Evolutionary conservation across 2,888 invertebrate genomes (phyloP).

Genomic region (Ypsolopha sequella): DNA sequence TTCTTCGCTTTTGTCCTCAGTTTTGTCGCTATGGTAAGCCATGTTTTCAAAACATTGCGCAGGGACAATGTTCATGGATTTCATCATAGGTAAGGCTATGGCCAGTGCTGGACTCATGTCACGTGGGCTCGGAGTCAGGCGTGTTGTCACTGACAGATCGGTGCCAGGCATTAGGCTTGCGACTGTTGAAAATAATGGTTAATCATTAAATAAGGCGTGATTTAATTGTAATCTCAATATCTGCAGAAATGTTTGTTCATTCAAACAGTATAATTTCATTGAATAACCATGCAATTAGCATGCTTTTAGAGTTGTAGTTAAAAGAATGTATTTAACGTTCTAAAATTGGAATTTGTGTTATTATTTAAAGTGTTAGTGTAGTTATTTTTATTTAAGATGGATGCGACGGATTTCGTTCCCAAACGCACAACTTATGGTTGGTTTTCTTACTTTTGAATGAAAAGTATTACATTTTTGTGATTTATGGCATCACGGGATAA

Average conservation of each 20-base stretch:
- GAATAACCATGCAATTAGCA: constrained; percentile 23
- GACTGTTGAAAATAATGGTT: constrained; percentile 36
- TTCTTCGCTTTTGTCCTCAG: constrained; percentile 26
- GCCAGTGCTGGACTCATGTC: constrained; percentile 75
- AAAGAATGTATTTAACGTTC: no score
- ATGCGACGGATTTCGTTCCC: no score
- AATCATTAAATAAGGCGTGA: no score
- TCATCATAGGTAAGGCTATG: constrained; percentile 73
- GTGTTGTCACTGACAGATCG: constrained; percentile 75
- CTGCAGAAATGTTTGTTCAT: not conserved
- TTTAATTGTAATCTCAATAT: no score
- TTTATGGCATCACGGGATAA: no score
- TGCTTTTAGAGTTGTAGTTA: constrained; percentile 9
- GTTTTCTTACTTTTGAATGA: no score
- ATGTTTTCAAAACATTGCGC: constrained; percentile 64
- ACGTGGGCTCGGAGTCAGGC: constrained; percentile 76
- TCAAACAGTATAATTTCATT: constrained; percentile 2
- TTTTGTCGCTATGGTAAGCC: constrained; percentile 52
- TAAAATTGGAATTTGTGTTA: no score
- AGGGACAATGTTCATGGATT: constrained; percentile 59
- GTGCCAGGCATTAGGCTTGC: constrained; percentile 66
- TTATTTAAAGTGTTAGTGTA: no score
- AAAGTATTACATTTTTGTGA: no score
- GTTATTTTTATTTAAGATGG: no score
- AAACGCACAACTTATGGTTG: no score